Conservation (phyloP, 1,140 invertebrate species). For the Caenorhabditis brenneri region DNA sequence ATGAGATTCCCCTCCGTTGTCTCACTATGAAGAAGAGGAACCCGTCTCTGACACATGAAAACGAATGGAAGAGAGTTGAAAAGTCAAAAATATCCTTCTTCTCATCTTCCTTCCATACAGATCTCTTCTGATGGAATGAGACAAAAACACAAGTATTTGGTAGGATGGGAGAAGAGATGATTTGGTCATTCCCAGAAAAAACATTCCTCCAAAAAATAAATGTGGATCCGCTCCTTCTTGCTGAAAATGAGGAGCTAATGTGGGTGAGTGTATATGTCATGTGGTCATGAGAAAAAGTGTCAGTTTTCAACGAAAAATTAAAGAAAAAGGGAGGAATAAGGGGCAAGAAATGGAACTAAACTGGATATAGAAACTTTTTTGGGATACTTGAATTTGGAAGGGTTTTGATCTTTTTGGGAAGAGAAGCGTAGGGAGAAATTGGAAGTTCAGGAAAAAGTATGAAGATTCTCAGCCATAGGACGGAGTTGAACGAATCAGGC, state of each 20-base stretch:
- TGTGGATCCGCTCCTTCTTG: neutral
- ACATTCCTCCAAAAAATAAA: neutral
- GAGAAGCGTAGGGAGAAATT: too few relatives aligned
- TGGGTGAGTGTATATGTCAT: conserved; percentile 17
- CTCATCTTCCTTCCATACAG: too few relatives aligned
- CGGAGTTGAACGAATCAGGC: too few relatives aligned
- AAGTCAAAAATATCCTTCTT: neutral
- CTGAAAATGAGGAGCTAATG: conserved; percentile 37
- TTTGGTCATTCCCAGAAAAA: neutral
- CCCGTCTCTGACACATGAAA: neutral
- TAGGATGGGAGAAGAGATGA: neutral
- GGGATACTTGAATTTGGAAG: neutral
- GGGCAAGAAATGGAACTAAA: neutral
- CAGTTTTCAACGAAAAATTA: conserved; percentile 20
- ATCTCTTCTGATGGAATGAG: neutral
- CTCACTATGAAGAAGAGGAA: too few relatives aligned
- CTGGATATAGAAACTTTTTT: neutral
- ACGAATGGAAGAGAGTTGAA: neutral
- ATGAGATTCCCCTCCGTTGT: neutral
- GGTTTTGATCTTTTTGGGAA: neutral
- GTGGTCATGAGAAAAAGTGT: conserved; percentile 40
- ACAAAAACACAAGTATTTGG: neutral
- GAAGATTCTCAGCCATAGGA: too few relatives aligned
- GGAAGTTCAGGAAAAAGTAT: too few relatives aligned
- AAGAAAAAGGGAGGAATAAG: neutral